These are phyloP conservation scores for Tolypeutes matacus DNA, from an alignment of 2,797 vertebrate genomes.

Conservation along the genomic window DNA sequence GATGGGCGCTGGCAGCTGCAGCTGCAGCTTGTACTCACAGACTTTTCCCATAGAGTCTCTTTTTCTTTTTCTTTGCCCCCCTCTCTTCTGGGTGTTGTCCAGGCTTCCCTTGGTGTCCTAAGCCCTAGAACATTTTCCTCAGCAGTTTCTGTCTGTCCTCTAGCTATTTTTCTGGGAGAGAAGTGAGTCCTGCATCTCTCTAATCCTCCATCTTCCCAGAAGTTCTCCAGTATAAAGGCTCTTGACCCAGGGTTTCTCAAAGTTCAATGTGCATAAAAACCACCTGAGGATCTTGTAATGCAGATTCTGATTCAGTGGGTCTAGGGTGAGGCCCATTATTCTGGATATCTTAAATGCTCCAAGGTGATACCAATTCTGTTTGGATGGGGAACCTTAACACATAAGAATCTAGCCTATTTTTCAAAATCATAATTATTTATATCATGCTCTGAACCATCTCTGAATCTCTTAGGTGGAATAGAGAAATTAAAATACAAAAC, in stretches of 20 bases:
- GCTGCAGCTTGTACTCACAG: no score
- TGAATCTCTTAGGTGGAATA: neutral
- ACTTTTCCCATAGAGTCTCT: no score
- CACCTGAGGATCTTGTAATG: neutral
- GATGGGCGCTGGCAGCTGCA: no score
- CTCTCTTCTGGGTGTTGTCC: no score
- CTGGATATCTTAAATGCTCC: constrained; percentile 25
- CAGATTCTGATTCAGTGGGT: neutral
- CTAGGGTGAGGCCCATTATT: neutral
- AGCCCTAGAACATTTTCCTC: no score
- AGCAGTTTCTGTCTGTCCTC: no score
- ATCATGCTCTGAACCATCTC: constrained; percentile 5
- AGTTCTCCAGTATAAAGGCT: neutral
- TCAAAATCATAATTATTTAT: neutral
- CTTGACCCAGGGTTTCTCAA: neutral
- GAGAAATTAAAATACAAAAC: constrained; percentile 28
- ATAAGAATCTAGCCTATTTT: constrained; percentile 34
- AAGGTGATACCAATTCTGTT: neutral
- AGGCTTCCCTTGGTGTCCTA: no score
- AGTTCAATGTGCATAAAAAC: neutral
- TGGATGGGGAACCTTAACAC: neutral
- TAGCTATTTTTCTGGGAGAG: no score
- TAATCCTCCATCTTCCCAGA: no score
- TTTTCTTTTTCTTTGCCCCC: no score
- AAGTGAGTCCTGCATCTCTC: no score